Evolutionary conservation across 2,888 invertebrate species (phyloP), one percentile per base, ranked within the genome.

Genomic region (Encarsia formosa): DNA sequence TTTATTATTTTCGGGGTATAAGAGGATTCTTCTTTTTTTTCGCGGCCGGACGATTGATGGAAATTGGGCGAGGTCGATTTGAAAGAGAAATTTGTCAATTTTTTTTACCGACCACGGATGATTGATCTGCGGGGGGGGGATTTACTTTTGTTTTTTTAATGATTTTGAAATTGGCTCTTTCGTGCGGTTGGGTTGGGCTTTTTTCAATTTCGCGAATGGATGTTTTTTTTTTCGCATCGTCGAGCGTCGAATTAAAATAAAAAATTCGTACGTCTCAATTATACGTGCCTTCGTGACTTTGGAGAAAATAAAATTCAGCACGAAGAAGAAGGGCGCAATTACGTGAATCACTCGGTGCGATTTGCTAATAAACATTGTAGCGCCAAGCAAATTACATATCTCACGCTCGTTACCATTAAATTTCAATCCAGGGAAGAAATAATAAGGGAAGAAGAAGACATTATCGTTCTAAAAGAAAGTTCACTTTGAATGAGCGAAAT

Each of bases 31-130:
- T n/a, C n/a, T n/a, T n/a, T n/a, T n/a, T n/a, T 38, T 43, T 37
- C 49, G 37, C 39, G 24, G 32, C 26, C 18, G 51, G 32, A 35
- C 42, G 45, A 46, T 52, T 45, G 52, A 55, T 55, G 55, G 42
- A 46, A 55, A 55, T 52, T 52, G 45, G 23, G 11, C 24, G 46
- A 41, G 22, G 48, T 39, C 34, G 43, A 31, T 41, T 41, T 42
- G 16, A 46, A 41, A 49, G 41, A 35, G 48, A 19, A 48, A 44
- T 55, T 55, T 42, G 37, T 49, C 41, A 49, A 49, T 37, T 32
- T 44, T 51, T 49, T 32, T 5, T 8, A n/a, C 6, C 5, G 8
- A 3, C 16, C 3, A 4, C 5, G 22, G 3, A 29, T 49, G 55
- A 52, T 55, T 49, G 49, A 46, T 49, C 18, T 15, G 19, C 5